phyloP scores from a whole-genome alignment of 2,888 invertebrate genomes.

The Ferdinandea cuprea region DNA sequence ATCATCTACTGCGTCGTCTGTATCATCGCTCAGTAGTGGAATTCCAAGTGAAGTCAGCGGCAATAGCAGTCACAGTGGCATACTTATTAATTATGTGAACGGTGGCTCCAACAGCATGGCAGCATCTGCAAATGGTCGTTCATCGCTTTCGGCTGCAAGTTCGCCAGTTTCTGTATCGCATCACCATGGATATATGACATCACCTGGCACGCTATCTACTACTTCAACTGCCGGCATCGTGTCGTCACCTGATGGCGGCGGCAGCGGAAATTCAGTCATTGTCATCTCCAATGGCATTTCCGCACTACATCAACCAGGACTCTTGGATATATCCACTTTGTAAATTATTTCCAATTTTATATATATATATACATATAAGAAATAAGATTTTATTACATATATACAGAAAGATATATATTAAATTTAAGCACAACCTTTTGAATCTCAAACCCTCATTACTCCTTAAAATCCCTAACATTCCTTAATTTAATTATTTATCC shows the following conservation, averaged over 20 bases:
- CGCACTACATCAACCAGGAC: conserved; percentile 79
- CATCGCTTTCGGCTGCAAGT: conserved; percentile 62
- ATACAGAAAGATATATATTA: conserved; percentile 59
- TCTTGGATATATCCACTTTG: conserved; percentile 83
- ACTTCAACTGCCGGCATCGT: conserved; percentile 68
- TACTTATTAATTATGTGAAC: conserved; percentile 73
- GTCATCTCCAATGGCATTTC: conserved; percentile 73
- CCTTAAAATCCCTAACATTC: conserved; percentile 50
- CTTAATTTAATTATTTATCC: conserved; percentile 57
- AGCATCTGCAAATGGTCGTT: conserved; percentile 51
- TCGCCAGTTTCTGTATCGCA: conserved; percentile 69
- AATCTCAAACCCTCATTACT: conserved; percentile 56
- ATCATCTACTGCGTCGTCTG: conserved; percentile 77
- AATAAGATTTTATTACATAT: conserved; percentile 65
- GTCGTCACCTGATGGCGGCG: conserved; percentile 73
- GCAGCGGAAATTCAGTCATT: conserved; percentile 74
- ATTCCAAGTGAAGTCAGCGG: conserved; percentile 68
- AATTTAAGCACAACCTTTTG: conserved; percentile 62
- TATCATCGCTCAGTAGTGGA: conserved; percentile 62
- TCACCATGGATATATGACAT: conserved; percentile 66
- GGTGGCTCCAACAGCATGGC: conserved; percentile 43
- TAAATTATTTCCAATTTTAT: conserved; percentile 78
- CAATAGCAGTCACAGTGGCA: conserved; percentile 60
- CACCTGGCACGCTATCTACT: conserved; percentile 64
- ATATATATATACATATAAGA: conserved; percentile 56